Base-by-base conservation (phyloP, 2,113 vertebrate genomes). In the Carassius gibelio region DNA sequence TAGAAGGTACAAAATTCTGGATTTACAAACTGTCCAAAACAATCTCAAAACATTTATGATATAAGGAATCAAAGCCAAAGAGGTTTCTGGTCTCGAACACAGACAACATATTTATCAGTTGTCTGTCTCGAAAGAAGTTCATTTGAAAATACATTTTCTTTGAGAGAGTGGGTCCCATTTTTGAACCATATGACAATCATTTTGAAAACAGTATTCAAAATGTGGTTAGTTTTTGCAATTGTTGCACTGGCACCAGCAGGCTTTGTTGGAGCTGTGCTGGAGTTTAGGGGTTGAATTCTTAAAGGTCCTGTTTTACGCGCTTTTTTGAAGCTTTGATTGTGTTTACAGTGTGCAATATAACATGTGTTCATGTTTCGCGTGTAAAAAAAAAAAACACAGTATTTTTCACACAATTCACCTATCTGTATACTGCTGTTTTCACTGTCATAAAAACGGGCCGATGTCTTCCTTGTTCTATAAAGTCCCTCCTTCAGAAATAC, bases 231-330 rank as follows among this genome's bases (percentile, higher is more conserved):
- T 36, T 26, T 26, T 26, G 15, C 80, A 30, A 26, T 48, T 30
- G 80, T 82, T 68, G 62, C 4, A 9, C 45, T 30, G 80, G 62
- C 77, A 79, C 78, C 61, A 66, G n/a, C 14, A 62, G 38, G 78
- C 79, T 76, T 64, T 87, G 78, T 85, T 85, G 81, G 78, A 87
- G 86, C 78, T 87, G 86, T 64, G 78, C 21, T n/a, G 55, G 30
- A 75, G 38, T 61, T 84, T 82, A 57, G 57, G 21, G 11, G 48
- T 30, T 84, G n/a, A 84, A 83, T 84, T 84, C 71, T 38, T 85
- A 19, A 68, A 77, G 71, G 26, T 26, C 26, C 26, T 26, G 26
- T 26, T 26, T 26, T 26, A 26, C 26, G 26, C 26, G 26, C 26
- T 26, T 26, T 26, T 26, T 26, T 26, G 26, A 26, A 26, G 26